These are phyloP conservation scores for Harpagoxenus sublaevis DNA, from an alignment of 2,888 invertebrate genomes.

Conservation along the genomic window DNA sequence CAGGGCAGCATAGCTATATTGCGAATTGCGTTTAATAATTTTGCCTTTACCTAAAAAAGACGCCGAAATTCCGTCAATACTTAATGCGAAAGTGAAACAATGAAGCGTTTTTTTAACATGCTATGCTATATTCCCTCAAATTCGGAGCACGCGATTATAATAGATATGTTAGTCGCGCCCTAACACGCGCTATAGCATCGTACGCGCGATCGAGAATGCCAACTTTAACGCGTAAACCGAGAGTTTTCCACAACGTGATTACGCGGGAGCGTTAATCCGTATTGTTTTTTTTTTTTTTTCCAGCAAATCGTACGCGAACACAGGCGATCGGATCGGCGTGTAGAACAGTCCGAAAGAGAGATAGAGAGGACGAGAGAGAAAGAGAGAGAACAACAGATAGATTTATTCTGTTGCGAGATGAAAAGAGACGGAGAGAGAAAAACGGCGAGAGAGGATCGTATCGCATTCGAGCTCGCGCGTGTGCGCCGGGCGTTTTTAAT, in stretches of 20 bases:
- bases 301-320: conserved; percentile 70
- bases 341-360: conserved; percentile 23
- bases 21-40: neutral
- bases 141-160: neutral
- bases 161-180: neutral
- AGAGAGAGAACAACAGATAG: neutral
- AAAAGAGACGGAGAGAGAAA: conserved; percentile 2
- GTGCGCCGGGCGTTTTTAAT: conserved; percentile 77
- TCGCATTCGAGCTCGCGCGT: conserved; percentile 56
- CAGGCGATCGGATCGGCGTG: conserved; percentile 36
- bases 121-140: neutral
- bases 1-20: neutral
- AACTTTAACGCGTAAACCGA: conserved; percentile 65
- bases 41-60: neutral
- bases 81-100: neutral
- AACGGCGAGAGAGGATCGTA: conserved; percentile 16
- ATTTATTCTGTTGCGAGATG: conserved; percentile 34
- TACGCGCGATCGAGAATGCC: conserved; percentile 35
- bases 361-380: neutral
- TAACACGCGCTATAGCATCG: neutral
- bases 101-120: neutral
- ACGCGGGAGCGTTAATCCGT: conserved; percentile 69
- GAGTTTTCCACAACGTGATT: conserved; percentile 60
- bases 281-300: conserved; percentile 72
- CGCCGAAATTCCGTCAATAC: neutral